A percentile compares a stretch with the other conserved stretches of the same genome.
phyloP scores from a whole-genome alignment of 2,113 vertebrate genomes.

The Anarhynchus alexandrinus region DNA sequence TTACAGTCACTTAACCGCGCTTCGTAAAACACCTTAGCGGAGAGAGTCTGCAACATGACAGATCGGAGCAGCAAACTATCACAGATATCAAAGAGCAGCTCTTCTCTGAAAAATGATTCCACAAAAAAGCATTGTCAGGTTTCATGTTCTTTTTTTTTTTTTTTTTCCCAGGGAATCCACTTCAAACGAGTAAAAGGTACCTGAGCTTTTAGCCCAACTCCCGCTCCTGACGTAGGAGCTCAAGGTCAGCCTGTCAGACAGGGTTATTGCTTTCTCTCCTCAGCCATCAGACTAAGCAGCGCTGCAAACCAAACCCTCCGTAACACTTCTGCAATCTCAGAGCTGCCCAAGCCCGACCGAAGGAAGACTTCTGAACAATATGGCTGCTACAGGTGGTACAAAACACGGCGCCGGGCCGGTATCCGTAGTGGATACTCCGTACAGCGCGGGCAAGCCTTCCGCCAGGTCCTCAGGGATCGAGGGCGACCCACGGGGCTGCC shows the following conservation, averaged over 20 bases:
- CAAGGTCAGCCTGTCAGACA: neutral
- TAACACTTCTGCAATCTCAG: neutral
- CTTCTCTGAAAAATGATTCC: constrained; percentile 6
- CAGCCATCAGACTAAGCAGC: neutral
- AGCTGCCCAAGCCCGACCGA: neutral
- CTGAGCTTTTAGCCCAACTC: neutral
- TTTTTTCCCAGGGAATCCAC: neutral
- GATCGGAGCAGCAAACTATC: neutral
- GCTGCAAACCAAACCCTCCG: neutral
- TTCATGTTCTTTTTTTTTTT: neutral
- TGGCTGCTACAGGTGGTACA: neutral
- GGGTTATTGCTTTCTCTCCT: neutral
- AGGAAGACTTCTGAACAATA: neutral
- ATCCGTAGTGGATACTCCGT: accelerated
- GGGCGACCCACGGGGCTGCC: accelerated
- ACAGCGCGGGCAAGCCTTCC: neutral
- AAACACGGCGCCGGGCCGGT: accelerated
- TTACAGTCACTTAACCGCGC: neutral
- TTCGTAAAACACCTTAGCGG: neutral
- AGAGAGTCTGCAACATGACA: neutral
- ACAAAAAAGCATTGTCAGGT: neutral
- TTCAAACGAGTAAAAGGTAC: neutral
- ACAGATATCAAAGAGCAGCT: constrained; percentile 27
- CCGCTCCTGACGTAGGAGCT: neutral
- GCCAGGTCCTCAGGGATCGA: accelerated